Base-by-base conservation (phyloP, 2,888 invertebrate genomes). In the Himalopsyche japonica region DNA sequence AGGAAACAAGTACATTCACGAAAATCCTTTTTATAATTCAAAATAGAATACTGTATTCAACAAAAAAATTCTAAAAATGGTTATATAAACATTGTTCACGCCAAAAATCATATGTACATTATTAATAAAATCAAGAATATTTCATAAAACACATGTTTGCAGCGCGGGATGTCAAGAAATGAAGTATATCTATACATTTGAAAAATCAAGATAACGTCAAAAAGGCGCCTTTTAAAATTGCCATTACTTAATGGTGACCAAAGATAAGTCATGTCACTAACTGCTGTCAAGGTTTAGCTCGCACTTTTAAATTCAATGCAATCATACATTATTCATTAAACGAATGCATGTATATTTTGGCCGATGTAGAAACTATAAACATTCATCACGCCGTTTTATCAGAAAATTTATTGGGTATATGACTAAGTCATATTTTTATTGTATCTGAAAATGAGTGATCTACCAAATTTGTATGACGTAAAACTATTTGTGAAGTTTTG, bases 291-390 rank as follows among this genome's bases (percentile, higher is more conserved):
- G 86, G 86, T 83, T 86, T 80, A 30, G 57, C 84, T 82, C 83
- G 84, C 86, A 86, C 86, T 86, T 81, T 84, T 86, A 86, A 84
- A 86, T 84, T 86, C 84, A 86, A 80, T 86, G 86, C 86, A 86
- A 34, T 80, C 70, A 79, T 86, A 12, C 82, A 86, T 86, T 70
- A 86, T 86, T 84, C 86, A 86, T 57, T n/a, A 32, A 79, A 15
- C 24, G 43, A 76, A 81, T 85, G 85, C 85, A 85, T 80, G 85
- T 79, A 79, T 85, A 79, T 85, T 81, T 83, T 81, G 48, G 37
- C 20, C 34, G 30, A 30, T 76, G 34, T 32, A 10, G 18, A 30
- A 32, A 76, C 18, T 76, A 20, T 48, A 24, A 20, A 24, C 27
- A 80, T 47, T 47, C 47, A 80, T 48, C 47, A 80, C 80, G 79